Evolutionary conservation across 2,113 vertebrate species (phyloP).

Genomic region (Bungarus multicinctus): DNA sequence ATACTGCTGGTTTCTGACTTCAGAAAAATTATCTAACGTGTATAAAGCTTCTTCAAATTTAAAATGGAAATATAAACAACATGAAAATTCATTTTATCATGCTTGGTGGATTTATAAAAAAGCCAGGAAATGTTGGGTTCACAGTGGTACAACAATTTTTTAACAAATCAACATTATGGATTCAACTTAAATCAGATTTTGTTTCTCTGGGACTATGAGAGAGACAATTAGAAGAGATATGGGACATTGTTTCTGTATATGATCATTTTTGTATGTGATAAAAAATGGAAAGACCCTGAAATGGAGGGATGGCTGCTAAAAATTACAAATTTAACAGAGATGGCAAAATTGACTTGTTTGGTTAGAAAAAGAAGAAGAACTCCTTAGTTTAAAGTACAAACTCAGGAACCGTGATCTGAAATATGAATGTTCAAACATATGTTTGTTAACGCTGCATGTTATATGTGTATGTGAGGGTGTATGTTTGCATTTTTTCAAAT

Average conservation of each 20-base stretch:
- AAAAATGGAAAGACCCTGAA: not conserved
- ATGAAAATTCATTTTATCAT: not conserved
- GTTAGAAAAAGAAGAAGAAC: not conserved
- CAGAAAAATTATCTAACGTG: not conserved
- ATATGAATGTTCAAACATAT: not conserved
- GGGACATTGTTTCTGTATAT: not conserved
- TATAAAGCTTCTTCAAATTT: not conserved
- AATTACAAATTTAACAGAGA: not conserved
- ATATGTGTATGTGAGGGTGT: not conserved
- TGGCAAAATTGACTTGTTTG: not conserved
- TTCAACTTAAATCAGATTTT: not conserved
- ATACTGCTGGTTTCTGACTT: not conserved
- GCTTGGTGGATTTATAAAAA: not conserved
- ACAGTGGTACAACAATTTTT: not conserved
- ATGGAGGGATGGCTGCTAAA: not conserved
- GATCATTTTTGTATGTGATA: not conserved
- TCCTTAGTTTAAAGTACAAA: not conserved
- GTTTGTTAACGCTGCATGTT: not conserved
- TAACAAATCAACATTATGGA: not conserved
- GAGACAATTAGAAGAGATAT: not conserved
- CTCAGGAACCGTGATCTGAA: not conserved
- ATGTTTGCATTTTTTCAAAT: not conserved
- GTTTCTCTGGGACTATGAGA: not conserved
- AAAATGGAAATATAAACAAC: not conserved
- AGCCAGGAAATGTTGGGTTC: not conserved